Evolutionary conservation across 2,888 invertebrate genomes (phyloP).

Genomic region (Drosophila koepferae): DNA sequence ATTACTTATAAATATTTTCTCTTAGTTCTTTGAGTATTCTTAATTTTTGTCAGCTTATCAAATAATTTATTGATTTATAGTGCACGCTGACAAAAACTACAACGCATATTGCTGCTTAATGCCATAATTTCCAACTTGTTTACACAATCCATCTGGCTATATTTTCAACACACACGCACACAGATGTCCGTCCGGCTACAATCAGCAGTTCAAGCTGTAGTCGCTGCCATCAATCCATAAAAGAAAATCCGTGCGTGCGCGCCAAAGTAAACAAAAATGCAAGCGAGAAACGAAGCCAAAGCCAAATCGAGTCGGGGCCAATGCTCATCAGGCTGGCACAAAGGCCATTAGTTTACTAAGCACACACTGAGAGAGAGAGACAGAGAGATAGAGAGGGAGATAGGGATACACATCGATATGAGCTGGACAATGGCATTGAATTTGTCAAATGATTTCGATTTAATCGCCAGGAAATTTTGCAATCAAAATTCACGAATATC

Average conservation of each 20-base stretch:
- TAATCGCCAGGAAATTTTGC: slow-evolving; percentile 83
- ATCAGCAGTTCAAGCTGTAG: slow-evolving; percentile 60
- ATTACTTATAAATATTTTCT: neutral
- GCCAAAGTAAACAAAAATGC: slow-evolving; percentile 60
- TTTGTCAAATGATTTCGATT: slow-evolving; percentile 82
- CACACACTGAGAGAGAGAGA: slow-evolving; percentile 29
- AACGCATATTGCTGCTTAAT: slow-evolving; percentile 66
- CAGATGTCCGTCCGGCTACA: slow-evolving; percentile 53
- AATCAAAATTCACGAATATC: slow-evolving; percentile 80
- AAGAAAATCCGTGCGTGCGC: slow-evolving; percentile 75
- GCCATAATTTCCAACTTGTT: slow-evolving; percentile 77
- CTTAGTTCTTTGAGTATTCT: neutral
- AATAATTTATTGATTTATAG: slow-evolving; percentile 61
- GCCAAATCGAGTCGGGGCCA: slow-evolving; percentile 17
- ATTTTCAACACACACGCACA: slow-evolving; percentile 48
- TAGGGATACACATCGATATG: neutral
- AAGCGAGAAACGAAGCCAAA: slow-evolving; percentile 20
- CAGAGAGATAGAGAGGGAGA: neutral
- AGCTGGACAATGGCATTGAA: slow-evolving; percentile 34
- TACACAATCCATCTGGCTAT: slow-evolving; percentile 80
- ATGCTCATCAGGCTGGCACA: slow-evolving; percentile 43
- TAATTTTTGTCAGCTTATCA: slow-evolving; percentile 28
- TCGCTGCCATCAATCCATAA: slow-evolving; percentile 72
- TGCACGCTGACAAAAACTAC: slow-evolving; percentile 38
- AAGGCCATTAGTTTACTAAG: slow-evolving; percentile 39